phyloP scores from a whole-genome alignment of 2,113 vertebrate genomes.

The Panthera tigris region DNA sequence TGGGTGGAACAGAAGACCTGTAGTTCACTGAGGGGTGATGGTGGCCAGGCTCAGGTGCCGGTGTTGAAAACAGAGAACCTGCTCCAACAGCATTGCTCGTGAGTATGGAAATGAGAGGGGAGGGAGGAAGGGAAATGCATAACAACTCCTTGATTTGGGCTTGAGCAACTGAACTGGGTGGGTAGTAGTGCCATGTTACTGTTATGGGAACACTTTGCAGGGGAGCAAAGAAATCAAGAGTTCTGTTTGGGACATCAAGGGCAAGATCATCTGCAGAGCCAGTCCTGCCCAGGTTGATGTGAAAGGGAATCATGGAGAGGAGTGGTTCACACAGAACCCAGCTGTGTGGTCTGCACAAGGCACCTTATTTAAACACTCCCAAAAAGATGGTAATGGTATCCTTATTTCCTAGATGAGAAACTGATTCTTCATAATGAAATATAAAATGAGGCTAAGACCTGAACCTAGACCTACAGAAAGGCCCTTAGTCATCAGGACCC shows the following conservation, averaged over 20 bases:
- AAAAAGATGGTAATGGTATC: neutral
- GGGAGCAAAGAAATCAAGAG: neutral
- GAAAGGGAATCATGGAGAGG: neutral
- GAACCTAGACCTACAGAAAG: neutral
- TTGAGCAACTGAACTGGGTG: neutral
- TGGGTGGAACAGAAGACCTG: neutral
- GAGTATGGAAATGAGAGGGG: neutral
- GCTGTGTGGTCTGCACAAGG: neutral
- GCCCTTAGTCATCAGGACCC: too few relatives aligned
- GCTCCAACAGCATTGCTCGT: neutral
- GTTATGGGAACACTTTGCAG: neutral
- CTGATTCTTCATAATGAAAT: neutral
- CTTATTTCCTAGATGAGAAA: neutral
- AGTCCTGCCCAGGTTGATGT: too few relatives aligned
- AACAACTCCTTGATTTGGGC: neutral
- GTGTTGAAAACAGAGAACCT: neutral
- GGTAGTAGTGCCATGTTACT: neutral
- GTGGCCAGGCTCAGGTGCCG: neutral
- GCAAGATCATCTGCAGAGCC: neutral
- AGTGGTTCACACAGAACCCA: neutral
- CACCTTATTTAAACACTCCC: neutral
- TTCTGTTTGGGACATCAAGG: neutral
- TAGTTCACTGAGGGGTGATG: neutral
- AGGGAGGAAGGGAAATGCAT: neutral
- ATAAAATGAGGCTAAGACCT: neutral